Evolutionary conservation across 1,140 invertebrate genomes (phyloP), one percentile per base, ranked within the genome.

Genomic region (Catajapyx aquilonaris): DNA sequence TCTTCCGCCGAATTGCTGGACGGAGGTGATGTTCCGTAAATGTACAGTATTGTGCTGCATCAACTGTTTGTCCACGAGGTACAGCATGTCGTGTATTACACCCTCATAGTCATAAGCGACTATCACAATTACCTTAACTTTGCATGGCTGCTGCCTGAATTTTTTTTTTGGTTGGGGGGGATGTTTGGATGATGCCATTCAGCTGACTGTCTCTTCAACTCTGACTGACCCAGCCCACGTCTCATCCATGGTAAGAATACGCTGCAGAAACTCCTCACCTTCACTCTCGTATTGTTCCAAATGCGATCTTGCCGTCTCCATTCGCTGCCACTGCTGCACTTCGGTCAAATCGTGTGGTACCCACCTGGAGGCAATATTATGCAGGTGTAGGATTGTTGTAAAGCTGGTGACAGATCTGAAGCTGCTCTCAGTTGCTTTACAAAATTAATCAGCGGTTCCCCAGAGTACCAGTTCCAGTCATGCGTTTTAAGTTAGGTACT

Each of bases 351-450:
- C 20, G 13, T 36, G 20, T 9, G 10, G 35, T 31, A 36, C 10
- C 35, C 18, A 36, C 31, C 35, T n/a, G 22, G 20, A 33, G 22
- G 5, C 10, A 36, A 7, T 36, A 31, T 36, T 36, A 31, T 22
- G 22, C 20, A 36, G 22, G 35, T 22, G 17, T 22, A 33, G 20
- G 20, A n/a, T n/a, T n/a, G n/a, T n/a, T n/a, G n/a, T n/a, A n/a
- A n/a, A n/a, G n/a, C n/a, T n/a, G n/a, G n/a, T n/a, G n/a, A n/a
- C n/a, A n/a, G n/a, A n/a, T n/a, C n/a, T n/a, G n/a, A n/a, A n/a
- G n/a, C n/a, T n/a, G n/a, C n/a, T n/a, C n/a, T n/a, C n/a, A n/a
- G n/a, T n/a, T n/a, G n/a, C n/a, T n/a, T n/a, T n/a, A n/a, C n/a
- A n/a, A n/a, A n/a, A n/a, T n/a, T n/a, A n/a, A n/a, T n/a, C n/a